phyloP scores from a whole-genome alignment of 2,113 vertebrate genomes.

The Colius striatus region DNA sequence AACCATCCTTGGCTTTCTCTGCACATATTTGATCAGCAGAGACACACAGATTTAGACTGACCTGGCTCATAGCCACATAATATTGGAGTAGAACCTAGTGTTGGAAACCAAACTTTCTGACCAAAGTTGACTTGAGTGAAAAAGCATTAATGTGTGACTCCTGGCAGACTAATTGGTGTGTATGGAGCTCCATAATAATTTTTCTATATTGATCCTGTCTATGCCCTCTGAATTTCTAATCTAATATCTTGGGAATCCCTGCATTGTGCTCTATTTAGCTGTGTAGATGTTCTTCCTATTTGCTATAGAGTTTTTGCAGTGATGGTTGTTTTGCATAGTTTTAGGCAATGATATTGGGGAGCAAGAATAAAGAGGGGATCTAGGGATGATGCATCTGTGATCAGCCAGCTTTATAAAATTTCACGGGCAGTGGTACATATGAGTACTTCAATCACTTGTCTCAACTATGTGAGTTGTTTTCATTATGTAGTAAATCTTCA shows the following conservation, averaged over 20 bases:
- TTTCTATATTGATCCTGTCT: neutral
- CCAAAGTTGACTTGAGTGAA: neutral
- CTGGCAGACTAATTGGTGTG: neutral
- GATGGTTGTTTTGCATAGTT: neutral
- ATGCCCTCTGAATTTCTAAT: neutral
- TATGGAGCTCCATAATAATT: neutral
- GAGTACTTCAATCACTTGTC: neutral
- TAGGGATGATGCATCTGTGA: neutral
- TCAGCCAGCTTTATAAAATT: neutral
- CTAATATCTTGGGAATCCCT: neutral
- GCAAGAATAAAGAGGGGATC: neutral
- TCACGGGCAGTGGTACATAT: neutral
- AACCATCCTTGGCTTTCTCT: neutral
- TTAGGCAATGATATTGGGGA: neutral
- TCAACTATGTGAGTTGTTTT: neutral
- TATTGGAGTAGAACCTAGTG: neutral
- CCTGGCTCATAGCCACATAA: neutral
- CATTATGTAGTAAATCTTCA: neutral
- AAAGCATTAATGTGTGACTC: neutral
- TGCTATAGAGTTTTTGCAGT: neutral
- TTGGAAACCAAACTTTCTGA: neutral
- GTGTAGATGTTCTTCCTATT: neutral
- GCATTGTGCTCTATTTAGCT: neutral
- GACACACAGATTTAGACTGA: neutral
- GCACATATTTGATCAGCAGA: neutral